A percentile compares a stretch with the other conserved stretches of the same genome.
phyloP scores from a whole-genome alignment of 2,888 invertebrate species.

The Philereme vetulata region DNA sequence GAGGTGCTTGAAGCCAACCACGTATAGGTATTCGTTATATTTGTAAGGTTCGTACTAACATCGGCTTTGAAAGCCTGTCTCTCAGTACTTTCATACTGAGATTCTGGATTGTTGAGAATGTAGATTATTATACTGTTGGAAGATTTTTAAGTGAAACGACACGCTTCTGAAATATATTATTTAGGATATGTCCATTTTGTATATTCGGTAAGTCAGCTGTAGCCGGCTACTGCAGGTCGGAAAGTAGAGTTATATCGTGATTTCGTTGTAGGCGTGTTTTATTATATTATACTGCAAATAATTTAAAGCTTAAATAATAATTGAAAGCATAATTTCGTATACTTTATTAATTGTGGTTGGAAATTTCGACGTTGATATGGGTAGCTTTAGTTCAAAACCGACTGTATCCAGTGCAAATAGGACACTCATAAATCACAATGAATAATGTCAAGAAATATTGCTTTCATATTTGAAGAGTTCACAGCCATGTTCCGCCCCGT shows the following conservation, averaged over 20 bases:
- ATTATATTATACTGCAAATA: too few species aligned
- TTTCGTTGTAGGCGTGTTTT: too few species aligned
- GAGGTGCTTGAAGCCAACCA: slow-evolving; percentile 30
- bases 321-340: not conserved
- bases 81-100: not conserved
- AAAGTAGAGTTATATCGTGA: too few species aligned
- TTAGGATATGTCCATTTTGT: too few species aligned
- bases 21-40: too few species aligned
- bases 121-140: too few species aligned
- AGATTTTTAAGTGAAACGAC: not conserved
- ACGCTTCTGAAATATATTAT: not conserved
- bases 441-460: slow-evolving; percentile 4
- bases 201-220: too few species aligned
- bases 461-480: not conserved
- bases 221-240: too few species aligned
- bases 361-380: slow-evolving; percentile 20
- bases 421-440: slow-evolving; percentile 8
- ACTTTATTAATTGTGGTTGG: slow-evolving; percentile 14
- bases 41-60: slow-evolving; percentile 19
- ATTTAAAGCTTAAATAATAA: too few species aligned
- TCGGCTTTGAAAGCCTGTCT: slow-evolving; percentile 3
- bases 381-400: slow-evolving; percentile 3
- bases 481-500: not conserved
- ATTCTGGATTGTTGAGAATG: not conserved
- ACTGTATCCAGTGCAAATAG: not conserved